These are phyloP conservation scores for Lasioglossum vierecki DNA, from an alignment of 2,888 invertebrate genomes.

Conservation along the genomic window DNA sequence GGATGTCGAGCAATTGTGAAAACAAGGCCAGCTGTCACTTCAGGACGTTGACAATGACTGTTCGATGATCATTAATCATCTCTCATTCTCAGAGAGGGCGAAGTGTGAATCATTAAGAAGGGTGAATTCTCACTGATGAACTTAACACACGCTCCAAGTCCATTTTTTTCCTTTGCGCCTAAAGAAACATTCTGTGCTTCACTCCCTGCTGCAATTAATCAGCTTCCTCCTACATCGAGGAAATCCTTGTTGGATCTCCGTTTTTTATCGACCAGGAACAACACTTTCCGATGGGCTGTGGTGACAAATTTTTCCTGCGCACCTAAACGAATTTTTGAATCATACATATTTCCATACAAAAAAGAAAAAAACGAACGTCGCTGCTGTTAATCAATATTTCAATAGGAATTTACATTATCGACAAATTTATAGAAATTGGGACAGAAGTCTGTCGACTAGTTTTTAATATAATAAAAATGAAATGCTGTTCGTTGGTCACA, in stretches of 20 bases:
- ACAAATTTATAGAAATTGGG: no score
- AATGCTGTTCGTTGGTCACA: no score
- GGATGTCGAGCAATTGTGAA: conserved; percentile 59
- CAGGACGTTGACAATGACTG: conserved; percentile 58
- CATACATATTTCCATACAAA: no score
- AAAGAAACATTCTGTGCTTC: conserved; percentile 73
- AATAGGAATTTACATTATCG: no score
- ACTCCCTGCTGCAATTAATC: conserved; percentile 76
- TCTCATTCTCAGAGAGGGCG: conserved; percentile 39
- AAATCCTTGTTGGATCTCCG: conserved; percentile 49
- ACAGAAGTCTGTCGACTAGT: no score
- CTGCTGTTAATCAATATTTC: no score
- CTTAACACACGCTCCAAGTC: conserved; percentile 65
- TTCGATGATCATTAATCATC: conserved; percentile 67
- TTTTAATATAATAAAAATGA: no score
- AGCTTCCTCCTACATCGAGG: conserved; percentile 60
- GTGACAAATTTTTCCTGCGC: neutral
- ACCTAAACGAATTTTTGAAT: neutral
- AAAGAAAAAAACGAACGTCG: no score
- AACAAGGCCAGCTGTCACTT: conserved; percentile 58
- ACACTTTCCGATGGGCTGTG: neutral
- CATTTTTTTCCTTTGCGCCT: conserved; percentile 72
- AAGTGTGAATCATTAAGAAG: conserved; percentile 68
- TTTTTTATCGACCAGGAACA: conserved; percentile 11
- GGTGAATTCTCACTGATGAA: conserved; percentile 66